Percentiles rank a stretch among this genome's conserved stretches.
phyloP scores from a whole-genome alignment of 2,113 vertebrate genomes.

The Silurus asotus region DNA sequence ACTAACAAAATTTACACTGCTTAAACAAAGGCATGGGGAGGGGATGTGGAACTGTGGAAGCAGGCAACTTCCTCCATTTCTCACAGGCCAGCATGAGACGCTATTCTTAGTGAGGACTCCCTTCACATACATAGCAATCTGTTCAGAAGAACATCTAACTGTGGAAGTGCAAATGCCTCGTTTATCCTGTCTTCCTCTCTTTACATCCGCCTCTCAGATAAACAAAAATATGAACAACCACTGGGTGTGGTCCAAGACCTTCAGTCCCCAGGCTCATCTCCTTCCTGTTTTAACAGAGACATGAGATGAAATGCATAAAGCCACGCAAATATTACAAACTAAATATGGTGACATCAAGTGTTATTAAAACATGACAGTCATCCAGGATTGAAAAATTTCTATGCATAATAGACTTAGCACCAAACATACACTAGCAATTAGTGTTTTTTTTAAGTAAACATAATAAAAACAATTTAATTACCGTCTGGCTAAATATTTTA shows the following conservation, averaged over 20 bases:
- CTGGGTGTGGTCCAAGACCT: slow-evolving; percentile 62
- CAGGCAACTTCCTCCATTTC: slow-evolving; percentile 49
- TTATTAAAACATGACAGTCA: neutral
- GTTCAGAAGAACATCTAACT: neutral
- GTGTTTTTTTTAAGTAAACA: neutral
- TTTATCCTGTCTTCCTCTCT: slow-evolving; percentile 49
- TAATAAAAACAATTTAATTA: neutral
- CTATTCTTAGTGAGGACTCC: slow-evolving; percentile 52
- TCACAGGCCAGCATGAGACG: slow-evolving; percentile 35
- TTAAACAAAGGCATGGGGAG: slow-evolving; percentile 28
- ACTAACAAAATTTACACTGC: slow-evolving; percentile 23
- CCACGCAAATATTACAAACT: neutral
- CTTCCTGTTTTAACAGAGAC: slow-evolving; percentile 39
- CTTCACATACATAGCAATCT: slow-evolving; percentile 24
- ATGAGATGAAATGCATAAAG: neutral
- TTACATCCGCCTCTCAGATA: slow-evolving; percentile 44
- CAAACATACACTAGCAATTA: neutral
- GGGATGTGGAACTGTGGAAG: slow-evolving; percentile 45
- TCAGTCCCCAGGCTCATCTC: slow-evolving; percentile 54
- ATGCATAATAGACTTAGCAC: neutral
- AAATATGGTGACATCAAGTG: neutral
- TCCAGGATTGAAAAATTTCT: neutral
- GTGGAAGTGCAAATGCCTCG: slow-evolving; percentile 37
- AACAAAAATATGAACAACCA: slow-evolving; percentile 59
- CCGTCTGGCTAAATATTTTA: neutral